These are phyloP conservation scores for Dromaius novaehollandiae DNA, from an alignment of 2,113 vertebrate species.

Conservation along the genomic window DNA sequence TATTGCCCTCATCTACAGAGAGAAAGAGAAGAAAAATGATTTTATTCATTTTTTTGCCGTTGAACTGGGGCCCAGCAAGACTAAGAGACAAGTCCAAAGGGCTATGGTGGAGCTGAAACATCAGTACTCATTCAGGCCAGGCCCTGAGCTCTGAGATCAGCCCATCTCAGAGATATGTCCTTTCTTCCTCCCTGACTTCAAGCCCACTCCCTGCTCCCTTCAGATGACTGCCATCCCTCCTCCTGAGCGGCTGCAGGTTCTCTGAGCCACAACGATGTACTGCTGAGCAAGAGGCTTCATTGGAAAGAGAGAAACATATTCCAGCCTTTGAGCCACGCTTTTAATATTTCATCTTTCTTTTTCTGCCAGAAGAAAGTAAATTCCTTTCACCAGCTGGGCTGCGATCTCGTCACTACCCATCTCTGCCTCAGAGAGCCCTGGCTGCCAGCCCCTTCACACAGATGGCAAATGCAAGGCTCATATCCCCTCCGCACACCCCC, in stretches of 20 bases:
- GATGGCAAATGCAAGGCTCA: conserved; percentile 6
- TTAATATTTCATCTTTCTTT: conserved; percentile 17
- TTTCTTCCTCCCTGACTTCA: not conserved
- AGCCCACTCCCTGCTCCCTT: not conserved
- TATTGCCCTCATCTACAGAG: not conserved
- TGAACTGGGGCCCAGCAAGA: not conserved
- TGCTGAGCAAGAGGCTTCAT: not conserved
- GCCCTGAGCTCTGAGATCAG: not conserved
- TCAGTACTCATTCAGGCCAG: not conserved
- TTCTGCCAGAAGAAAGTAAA: conserved; percentile 19
- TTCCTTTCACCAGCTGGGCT: not conserved
- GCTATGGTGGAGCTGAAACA: not conserved
- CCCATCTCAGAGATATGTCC: not conserved
- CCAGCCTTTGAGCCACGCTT: conserved; percentile 21
- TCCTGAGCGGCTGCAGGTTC: not conserved
- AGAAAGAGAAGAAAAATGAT: not conserved
- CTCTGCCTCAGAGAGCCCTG: not conserved
- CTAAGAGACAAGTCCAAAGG: not conserved
- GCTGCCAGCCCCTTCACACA: conserved; percentile 32
- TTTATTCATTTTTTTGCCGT: not conserved
- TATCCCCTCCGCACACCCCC: not conserved
- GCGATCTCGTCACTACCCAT: not conserved
- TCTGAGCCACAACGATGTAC: not conserved
- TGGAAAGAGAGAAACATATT: not conserved
- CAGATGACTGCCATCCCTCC: not conserved